These are phyloP conservation scores for Polypedilum vanderplanki DNA, from an alignment of 1,140 invertebrate species.

Conservation along the genomic window DNA sequence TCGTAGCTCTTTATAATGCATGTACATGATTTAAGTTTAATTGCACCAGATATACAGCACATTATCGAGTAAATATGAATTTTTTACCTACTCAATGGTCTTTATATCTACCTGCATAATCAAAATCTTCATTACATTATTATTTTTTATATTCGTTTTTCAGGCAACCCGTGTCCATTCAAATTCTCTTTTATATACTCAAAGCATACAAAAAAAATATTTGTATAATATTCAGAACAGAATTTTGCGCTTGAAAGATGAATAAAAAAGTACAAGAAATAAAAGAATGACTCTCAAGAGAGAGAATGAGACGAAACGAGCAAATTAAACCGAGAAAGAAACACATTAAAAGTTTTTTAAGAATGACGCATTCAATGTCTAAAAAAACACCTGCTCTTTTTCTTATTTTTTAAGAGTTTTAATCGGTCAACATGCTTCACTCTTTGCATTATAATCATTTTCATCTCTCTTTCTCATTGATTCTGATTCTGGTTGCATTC, in stretches of 20 bases:
- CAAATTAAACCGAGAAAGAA: neutral
- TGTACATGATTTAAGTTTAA: neutral
- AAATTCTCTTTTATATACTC: neutral
- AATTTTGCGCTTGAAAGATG: conserved; percentile 6
- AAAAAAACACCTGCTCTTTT: conserved; percentile 2
- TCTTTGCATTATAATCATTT: neutral
- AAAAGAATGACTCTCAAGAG: neutral
- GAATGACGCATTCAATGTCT: neutral
- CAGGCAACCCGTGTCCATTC: conserved; percentile 9
- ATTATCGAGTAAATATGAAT: neutral
- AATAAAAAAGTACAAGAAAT: neutral
- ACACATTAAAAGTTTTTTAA: neutral
- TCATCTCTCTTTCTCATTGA: neutral
- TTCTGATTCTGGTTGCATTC: neutral
- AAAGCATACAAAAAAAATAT: neutral
- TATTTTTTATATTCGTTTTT: neutral
- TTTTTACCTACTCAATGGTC: neutral
- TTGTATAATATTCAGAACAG: neutral
- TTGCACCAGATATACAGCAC: neutral
- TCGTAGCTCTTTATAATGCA: neutral
- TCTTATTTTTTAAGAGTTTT: neutral
- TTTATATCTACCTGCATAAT: conserved; percentile 5
- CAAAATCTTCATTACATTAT: neutral
- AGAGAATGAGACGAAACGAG: neutral
- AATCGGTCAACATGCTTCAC: conserved; percentile 8